Conservation (phyloP, 1,140 invertebrate genomes). For the Hylyphantes graminicola region DNA sequence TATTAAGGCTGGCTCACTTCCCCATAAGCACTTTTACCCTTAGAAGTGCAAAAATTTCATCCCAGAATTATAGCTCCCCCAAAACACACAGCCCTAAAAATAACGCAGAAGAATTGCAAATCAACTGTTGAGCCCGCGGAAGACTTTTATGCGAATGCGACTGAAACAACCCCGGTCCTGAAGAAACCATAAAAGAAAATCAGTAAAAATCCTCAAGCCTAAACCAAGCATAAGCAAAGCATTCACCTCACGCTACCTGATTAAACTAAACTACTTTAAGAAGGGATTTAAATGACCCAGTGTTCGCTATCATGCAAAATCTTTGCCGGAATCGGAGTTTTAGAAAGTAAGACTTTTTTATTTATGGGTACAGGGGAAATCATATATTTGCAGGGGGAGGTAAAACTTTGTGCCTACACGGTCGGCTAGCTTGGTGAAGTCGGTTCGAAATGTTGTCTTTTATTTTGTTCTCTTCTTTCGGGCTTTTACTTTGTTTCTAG, state of each 20-base stretch:
- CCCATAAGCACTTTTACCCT: no score
- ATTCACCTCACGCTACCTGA: neutral
- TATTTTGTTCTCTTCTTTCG: neutral
- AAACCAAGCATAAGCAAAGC: no score
- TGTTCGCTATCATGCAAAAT: constrained; percentile 20
- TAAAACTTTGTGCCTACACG: constrained; percentile 8
- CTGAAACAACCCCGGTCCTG: no score
- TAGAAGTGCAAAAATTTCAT: no score
- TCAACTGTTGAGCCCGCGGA: no score
- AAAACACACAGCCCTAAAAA: no score
- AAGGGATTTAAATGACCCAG: neutral
- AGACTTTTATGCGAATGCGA: no score
- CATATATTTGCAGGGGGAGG: constrained; percentile 19
- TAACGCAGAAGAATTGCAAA: no score
- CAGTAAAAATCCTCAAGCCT: no score
- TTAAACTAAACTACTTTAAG: constrained; percentile 26
- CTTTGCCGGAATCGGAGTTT: neutral
- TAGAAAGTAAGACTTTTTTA: neutral
- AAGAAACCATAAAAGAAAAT: no score
- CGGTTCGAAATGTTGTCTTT: constrained; percentile 16
- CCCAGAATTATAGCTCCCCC: no score
- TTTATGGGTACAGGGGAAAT: constrained; percentile 19
- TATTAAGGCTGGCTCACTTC: no score
- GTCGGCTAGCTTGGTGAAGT: constrained; percentile 7
- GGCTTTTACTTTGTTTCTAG: constrained; percentile 47